Base-by-base conservation (phyloP, 2,113 vertebrate genomes). In the Condylura cristata region DNA sequence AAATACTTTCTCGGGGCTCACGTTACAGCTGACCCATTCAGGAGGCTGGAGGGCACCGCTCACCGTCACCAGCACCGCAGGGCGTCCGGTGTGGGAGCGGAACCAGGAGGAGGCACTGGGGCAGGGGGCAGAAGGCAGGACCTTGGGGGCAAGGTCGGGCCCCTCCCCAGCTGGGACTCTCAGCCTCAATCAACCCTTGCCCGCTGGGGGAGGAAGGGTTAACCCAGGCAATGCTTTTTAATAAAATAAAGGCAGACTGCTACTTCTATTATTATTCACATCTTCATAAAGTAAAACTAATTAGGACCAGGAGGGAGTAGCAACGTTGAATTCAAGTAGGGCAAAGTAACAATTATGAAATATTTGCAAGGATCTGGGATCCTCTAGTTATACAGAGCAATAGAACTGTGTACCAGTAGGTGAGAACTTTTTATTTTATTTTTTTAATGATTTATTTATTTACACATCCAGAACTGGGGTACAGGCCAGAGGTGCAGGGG, bases 1-100 rank as follows among this genome's bases (percentile, higher is more conserved):
- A 96, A 93, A 94, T 93, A 94, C 46, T 95, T 95, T 91, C 86
- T 95, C 75, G 60, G 10, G 94, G 79, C 53, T 97, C 94, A 9
- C 6, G 74, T 96, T 96, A 95, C 96, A 81, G 20, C n/a, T 78
- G 96, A 92, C 60, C 91, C 44, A 20, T 56, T 86, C 79, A 8
- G 1, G 84, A 74, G 48, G 53, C 95, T 37, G 68, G 89, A 91
- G 88, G 63, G 75, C 91, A 71, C 0, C 2, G 66, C 61, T 39
- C 34, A 90, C 76, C 60, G 87, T 24, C 61, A 87, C 72, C 6
- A 71, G 86, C 80, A 37, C 70, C 74, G 5, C 56, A 72, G 91
- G 86, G 56, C 3, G 86, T 53, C 58, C 24, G 74, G 82, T 22
- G 0, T 14, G 71, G 18, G 39, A 2, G 13, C 2, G 9, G 44